These are phyloP conservation scores for Prionace glauca DNA, from an alignment of 2,797 vertebrate species.

Conservation along the genomic window DNA sequence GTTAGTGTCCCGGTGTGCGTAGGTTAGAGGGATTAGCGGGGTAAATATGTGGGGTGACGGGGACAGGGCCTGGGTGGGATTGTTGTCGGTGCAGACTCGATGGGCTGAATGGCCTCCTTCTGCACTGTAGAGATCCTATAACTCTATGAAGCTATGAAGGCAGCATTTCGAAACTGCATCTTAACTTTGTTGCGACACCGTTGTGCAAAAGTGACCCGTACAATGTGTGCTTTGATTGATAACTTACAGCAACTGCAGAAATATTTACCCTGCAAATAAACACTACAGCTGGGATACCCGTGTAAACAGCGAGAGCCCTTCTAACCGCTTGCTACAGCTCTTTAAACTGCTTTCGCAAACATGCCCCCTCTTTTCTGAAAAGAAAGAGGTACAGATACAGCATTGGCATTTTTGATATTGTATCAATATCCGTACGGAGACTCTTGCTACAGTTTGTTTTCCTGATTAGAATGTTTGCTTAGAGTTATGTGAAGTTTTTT, in stretches of 20 bases:
- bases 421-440: background rate
- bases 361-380: background rate
- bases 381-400: background rate
- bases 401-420: background rate
- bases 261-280: conserved; percentile 32
- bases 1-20: no score
- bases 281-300: background rate
- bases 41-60: no score
- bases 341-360: conserved; percentile 14
- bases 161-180: conserved; percentile 44
- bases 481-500: background rate
- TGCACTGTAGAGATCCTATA: no score
- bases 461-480: background rate
- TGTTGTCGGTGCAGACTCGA: no score
- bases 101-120: no score
- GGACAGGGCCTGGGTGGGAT: no score
- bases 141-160: conserved; percentile 23
- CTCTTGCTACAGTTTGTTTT: background rate
- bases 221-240: conserved; percentile 13
- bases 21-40: no score
- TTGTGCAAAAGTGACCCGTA: background rate
- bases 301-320: background rate
- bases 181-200: conserved; percentile 23
- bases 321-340: background rate
- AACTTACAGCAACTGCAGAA: conserved; percentile 6